Base-by-base conservation (phyloP, 2,888 invertebrate species). In the Lutraria lutraria region DNA sequence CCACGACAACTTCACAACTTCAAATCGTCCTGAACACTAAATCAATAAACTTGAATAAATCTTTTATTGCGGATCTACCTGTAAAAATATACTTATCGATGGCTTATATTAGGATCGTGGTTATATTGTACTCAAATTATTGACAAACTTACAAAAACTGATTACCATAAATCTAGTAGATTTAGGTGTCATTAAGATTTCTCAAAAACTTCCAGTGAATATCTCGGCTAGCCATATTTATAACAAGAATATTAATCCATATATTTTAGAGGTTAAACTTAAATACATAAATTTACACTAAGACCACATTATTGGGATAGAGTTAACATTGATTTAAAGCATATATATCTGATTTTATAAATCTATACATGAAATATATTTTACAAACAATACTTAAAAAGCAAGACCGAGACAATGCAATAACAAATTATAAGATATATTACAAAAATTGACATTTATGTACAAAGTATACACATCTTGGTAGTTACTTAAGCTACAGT, bases 1-100 rank as follows among this genome's bases (percentile, higher is more conserved):
- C 91, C 91, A 89, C 87, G 92, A 90, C 90, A 93, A 94, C 94
- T 52, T 53, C 87, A 89, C 90, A 90, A 91, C 90, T 87, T 85
- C 53, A 52, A 83, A 86, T 88, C 86, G 83, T 81, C 85, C 83
- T 85, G 79, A 68, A 84, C 60, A 76, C 86, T 91, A 91, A 93
- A 94, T 94, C 94, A 94, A 94, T 94, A 94, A 92, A 91, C 90
- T 93, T 93, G 93, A 94, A 94, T 94, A 93, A 93, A 94, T 94
- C 94, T 94, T 94, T 94, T 93, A 94, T 94, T 88, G 85, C 81
- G 83, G 76, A 88, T 89, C 87, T 90, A 90, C 92, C 89, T 90
- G 90, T 92, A 92, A 92, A 92, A 92, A 92, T 92, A 91, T 91
- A 91, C 92, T 92, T 92, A 90, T 92, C 89, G 54, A 85, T 56